A percentile compares a stretch with the other conserved stretches of the same genome.
These are phyloP conservation scores for Pagetopsis macropterus DNA, from an alignment of 2,797 vertebrate species.

Conservation along the genomic window DNA sequence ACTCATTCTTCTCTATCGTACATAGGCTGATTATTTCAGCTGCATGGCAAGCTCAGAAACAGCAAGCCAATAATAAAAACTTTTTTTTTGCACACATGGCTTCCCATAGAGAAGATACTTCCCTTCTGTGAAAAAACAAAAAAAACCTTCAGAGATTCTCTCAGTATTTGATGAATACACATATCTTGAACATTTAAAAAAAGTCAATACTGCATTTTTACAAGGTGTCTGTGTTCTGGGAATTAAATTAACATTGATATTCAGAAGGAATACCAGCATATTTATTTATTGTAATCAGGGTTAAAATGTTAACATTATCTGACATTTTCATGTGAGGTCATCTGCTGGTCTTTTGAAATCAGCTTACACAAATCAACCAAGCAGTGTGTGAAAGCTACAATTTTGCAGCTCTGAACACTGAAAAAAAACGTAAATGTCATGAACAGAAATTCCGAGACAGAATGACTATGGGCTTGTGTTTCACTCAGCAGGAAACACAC, in stretches of 20 bases:
- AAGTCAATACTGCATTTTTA: background rate
- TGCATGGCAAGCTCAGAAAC: conserved; percentile 28
- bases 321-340: background rate
- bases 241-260: background rate
- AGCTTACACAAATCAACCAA: background rate
- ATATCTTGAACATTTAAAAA: background rate
- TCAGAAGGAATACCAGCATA: background rate
- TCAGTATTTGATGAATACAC: conserved; percentile 1
- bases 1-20: background rate
- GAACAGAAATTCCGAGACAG: background rate
- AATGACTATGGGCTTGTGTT: background rate
- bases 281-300: background rate
- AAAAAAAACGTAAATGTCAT: background rate
- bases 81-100: conserved; percentile 25
- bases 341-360: too few relatives aligned
- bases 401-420: background rate
- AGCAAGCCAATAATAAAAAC: conserved; percentile 25
- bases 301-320: background rate
- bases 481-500: background rate
- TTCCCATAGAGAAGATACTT: conserved; percentile 2
- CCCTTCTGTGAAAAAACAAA: conserved; percentile 3
- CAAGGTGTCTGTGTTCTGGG: background rate
- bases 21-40: conserved; percentile 6
- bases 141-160: background rate
- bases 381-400: background rate